Conservation (phyloP, 2,113 vertebrate species). For the Crotophaga sulcirostris region DNA sequence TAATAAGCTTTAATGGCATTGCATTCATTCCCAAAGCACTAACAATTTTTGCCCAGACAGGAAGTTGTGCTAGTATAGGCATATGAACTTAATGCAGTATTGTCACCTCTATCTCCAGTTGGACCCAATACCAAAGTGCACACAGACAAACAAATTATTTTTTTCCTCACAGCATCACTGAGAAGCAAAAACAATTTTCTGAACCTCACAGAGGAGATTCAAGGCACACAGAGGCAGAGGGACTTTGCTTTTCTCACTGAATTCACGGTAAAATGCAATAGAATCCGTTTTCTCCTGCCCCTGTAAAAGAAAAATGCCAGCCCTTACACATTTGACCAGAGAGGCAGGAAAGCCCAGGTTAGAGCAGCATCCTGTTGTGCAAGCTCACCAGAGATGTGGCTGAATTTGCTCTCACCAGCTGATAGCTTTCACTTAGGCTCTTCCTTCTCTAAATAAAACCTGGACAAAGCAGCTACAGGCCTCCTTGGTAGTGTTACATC, state of each 20-base stretch:
- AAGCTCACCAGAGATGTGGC: fast-evolving
- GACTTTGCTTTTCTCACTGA: background rate
- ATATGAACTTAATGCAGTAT: background rate
- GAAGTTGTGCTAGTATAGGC: background rate
- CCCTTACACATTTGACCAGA: background rate
- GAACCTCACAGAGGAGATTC: background rate
- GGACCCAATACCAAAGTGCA: background rate
- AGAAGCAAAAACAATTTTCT: background rate
- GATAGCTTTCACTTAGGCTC: background rate
- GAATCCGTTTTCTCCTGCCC: background rate
- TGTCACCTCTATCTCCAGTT: background rate
- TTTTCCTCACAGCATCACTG: background rate
- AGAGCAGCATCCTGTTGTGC: background rate
- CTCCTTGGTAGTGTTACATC: background rate
- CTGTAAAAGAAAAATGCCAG: background rate
- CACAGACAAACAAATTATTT: background rate
- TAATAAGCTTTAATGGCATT: background rate
- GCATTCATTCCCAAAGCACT: background rate
- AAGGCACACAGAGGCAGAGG: background rate
- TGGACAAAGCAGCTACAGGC: background rate
- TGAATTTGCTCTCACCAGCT: background rate
- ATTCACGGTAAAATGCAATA: background rate
- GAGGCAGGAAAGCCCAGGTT: fast-evolving
- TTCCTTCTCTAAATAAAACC: background rate
- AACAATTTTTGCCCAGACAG: background rate